These are phyloP conservation scores for Hiodon tergisus DNA, from an alignment of 2,113 vertebrate genomes.

Conservation along the genomic window DNA sequence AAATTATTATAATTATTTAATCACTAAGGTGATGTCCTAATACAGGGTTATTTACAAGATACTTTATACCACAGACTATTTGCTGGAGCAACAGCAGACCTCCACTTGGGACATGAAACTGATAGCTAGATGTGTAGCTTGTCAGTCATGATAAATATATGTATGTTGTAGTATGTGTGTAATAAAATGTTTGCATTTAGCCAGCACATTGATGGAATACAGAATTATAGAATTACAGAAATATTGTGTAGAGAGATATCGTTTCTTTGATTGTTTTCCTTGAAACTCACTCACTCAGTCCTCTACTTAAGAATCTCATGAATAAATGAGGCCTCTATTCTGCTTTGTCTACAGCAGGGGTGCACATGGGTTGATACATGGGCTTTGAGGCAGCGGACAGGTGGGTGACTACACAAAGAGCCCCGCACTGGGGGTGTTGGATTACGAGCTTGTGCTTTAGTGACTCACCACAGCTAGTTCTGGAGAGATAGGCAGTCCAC, in stretches of 20 bases:
- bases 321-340: slow-evolving; percentile 43
- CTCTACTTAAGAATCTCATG: slow-evolving; percentile 31
- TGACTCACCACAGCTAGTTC: slow-evolving; percentile 66
- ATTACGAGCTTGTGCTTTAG: slow-evolving; percentile 52
- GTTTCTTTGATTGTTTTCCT: background rate
- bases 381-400: background rate
- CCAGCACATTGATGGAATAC: too few relatives aligned
- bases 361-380: background rate
- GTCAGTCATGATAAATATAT: too few relatives aligned
- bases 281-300: slow-evolving; percentile 11
- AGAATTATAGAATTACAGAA: background rate
- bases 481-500: slow-evolving; percentile 57
- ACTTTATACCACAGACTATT: too few relatives aligned
- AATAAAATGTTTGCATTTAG: too few relatives aligned
- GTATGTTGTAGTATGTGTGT: too few relatives aligned
- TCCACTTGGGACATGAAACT: too few relatives aligned
- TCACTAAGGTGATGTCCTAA: too few relatives aligned
- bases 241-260: background rate
- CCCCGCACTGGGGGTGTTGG: slow-evolving; percentile 38
- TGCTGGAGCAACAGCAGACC: too few relatives aligned
- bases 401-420: background rate
- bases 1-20: too few relatives aligned
- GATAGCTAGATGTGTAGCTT: too few relatives aligned
- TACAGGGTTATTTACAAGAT: too few relatives aligned
- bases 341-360: slow-evolving; percentile 23